Evolutionary conservation across 1,140 invertebrate species (phyloP), one percentile per base, ranked within the genome.

Genomic region (Dendroctonus ponderosae): DNA sequence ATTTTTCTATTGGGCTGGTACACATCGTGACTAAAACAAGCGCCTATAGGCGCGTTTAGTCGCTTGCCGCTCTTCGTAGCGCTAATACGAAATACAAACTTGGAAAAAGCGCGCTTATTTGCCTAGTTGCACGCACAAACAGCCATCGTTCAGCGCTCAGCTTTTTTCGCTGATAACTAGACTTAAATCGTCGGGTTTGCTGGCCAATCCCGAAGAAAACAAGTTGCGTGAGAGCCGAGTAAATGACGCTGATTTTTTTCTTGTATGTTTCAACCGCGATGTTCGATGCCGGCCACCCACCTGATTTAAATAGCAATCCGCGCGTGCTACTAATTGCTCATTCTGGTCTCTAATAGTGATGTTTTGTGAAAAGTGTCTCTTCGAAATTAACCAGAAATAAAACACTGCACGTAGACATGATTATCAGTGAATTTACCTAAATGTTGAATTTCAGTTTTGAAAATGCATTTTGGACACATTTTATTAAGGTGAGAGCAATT

Each of bases 31-130:
- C 58, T 48, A 44, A 62, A 61, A 43, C 37, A 54, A 41, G 62
- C 41, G 44, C 58, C 54, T 57, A 66, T 64, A 52, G 60, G 15
- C 61, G 66, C 63, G 60, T 50, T 72, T 72, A 72, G 71, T 72
- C 64, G 51, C 53, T 68, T 72, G 62, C 69, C 69, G 71, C 69
- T 72, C 69, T 70, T 72, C 71, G 71, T 49, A 43, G 65, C 43
- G 69, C 63, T 63, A 68, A 70, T 65, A 70, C 65, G 60, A 70
- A 64, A 65, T 58, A 49, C 44, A 56, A 64, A 57, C 44, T 49
- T 12, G 56, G 63, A 65, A 57, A 58, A 63, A 40, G 51, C 61
- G 61, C 41, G 49, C 51, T 50, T 62, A 62, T 41, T 62, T 57
- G 54, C 54, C 40, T 57, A 57, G 54, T 57, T 43, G 39, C 41